phyloP scores from a whole-genome alignment of 2,888 invertebrate species.

The Mellilla xanthometata region DNA sequence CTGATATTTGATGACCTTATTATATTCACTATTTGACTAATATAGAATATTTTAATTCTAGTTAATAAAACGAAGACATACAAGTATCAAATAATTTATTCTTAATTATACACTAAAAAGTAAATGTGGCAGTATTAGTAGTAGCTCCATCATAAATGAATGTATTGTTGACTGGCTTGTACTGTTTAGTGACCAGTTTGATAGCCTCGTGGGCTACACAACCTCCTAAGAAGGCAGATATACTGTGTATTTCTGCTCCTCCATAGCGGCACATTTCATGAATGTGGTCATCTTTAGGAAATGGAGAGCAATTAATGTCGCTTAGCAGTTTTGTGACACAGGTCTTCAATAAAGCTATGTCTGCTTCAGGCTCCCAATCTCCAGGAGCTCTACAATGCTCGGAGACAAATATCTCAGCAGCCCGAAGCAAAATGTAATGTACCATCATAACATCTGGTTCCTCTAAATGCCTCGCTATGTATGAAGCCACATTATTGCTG shows the following conservation, averaged over 20 bases:
- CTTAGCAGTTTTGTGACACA: conserved; percentile 87
- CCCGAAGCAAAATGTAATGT: conserved; percentile 94
- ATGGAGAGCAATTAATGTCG: conserved; percentile 92
- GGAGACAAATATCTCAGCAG: conserved; percentile 94
- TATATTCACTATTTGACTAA: too few species aligned
- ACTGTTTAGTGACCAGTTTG: conserved; percentile 97
- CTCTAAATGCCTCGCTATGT: conserved; percentile 87
- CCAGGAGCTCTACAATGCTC: conserved; percentile 96
- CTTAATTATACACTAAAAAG: conserved; percentile 76
- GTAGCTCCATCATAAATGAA: conserved; percentile 97
- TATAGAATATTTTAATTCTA: too few species aligned
- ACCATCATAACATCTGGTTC: conserved; percentile 94
- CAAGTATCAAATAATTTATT: conserved; percentile 39
- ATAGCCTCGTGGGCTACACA: conserved; percentile 98
- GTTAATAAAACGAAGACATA: too few species aligned
- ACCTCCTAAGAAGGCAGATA: conserved; percentile 95
- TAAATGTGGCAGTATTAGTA: conserved; percentile 91
- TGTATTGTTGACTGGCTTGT: conserved; percentile 97
- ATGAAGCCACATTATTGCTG: conserved; percentile 80
- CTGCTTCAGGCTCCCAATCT: conserved; percentile 94
- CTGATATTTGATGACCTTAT: too few species aligned
- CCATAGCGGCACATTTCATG: conserved; percentile 98
- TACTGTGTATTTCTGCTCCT: conserved; percentile 96
- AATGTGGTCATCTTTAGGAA: conserved; percentile 94
- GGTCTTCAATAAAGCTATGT: conserved; percentile 93